Conservation (phyloP, 2,797 vertebrate species). For the Thripadectes ignobilis region DNA sequence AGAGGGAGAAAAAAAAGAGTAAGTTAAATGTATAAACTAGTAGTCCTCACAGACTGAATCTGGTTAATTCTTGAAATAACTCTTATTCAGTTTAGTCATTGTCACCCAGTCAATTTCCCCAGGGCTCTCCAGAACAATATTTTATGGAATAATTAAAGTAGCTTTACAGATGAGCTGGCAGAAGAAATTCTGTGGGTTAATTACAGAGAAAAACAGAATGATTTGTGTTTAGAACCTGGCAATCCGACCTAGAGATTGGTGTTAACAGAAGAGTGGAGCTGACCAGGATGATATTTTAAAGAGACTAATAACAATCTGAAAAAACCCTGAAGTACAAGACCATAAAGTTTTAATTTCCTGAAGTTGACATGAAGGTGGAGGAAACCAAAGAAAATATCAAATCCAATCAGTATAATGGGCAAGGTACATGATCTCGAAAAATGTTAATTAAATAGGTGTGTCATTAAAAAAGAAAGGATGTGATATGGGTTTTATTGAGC, state of each 20-base stretch:
- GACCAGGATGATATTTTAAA: not conserved
- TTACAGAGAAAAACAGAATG: not conserved
- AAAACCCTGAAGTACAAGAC: not conserved
- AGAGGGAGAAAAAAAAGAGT: rapidly evolving
- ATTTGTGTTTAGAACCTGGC: not conserved
- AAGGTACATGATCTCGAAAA: not conserved
- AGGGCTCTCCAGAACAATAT: not conserved
- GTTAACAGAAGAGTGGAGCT: not conserved
- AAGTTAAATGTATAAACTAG: not conserved
- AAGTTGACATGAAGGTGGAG: not conserved
- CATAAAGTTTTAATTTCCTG: not conserved
- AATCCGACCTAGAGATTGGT: not conserved
- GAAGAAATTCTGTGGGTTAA: not conserved
- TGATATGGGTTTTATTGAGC: not conserved
- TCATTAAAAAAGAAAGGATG: not conserved
- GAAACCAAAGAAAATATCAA: not conserved
- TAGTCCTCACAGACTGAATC: not conserved
- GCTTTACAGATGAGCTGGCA: not conserved
- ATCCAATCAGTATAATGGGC: not conserved
- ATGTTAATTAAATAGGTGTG: not conserved
- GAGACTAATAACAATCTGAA: not conserved
- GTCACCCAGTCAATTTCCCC: not conserved
- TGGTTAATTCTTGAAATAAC: not conserved
- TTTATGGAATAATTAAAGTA: not conserved
- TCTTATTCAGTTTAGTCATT: not conserved